Percentiles rank a stretch among this genome's conserved stretches.
These are phyloP conservation scores for Heterotis niloticus DNA, from an alignment of 2,113 vertebrate species.

Conservation along the genomic window DNA sequence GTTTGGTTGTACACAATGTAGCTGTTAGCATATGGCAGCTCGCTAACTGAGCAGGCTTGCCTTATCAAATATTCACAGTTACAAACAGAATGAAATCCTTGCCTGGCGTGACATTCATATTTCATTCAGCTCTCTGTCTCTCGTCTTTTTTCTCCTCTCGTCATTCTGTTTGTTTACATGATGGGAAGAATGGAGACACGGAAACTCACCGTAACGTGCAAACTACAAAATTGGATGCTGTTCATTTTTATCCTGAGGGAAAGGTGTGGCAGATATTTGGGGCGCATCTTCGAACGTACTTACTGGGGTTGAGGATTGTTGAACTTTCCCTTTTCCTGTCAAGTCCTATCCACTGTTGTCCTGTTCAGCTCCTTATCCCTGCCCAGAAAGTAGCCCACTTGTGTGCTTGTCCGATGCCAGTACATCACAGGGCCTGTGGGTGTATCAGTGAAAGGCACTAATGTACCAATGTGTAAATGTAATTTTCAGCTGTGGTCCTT, in stretches of 20 bases:
- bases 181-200: not conserved
- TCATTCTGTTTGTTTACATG: not conserved
- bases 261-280: too few species aligned
- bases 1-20: not conserved
- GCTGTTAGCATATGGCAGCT: slow-evolving; percentile 57
- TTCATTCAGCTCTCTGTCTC: slow-evolving; percentile 41
- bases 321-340: not conserved
- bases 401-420: not conserved
- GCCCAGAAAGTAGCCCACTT: not conserved
- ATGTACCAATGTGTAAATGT: not conserved
- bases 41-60: slow-evolving; percentile 54
- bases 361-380: not conserved
- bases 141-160: not conserved
- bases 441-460: not conserved
- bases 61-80: slow-evolving; percentile 63
- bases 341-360: not conserved
- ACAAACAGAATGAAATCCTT: slow-evolving; percentile 60
- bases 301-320: not conserved
- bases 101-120: slow-evolving; percentile 52
- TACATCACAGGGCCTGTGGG: not conserved
- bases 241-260: too few species aligned
- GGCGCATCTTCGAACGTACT: too few species aligned
- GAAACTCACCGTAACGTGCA: too few species aligned
- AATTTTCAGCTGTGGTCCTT: not conserved
- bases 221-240: too few species aligned